Evolutionary conservation across 2,113 vertebrate species (phyloP), one percentile per base, ranked within the genome.

Genomic region (Indicator indicator): DNA sequence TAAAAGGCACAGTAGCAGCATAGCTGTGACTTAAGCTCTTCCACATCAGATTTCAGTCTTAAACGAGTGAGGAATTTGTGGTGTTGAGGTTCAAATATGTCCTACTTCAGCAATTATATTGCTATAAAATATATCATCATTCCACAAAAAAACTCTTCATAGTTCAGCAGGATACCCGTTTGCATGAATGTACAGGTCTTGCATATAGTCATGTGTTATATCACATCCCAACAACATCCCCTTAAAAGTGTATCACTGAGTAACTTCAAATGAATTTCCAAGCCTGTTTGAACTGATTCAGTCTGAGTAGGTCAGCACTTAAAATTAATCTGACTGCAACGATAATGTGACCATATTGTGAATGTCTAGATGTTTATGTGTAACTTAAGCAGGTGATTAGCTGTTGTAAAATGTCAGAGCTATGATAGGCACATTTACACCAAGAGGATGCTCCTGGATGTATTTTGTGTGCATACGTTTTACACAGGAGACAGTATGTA

Each of bases 351-450:
- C 21, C 63, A 87, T 78, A 59, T 3, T 52, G 76, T 67, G 62
- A 93, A 90, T 52, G 27, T 70, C 68, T 76, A 13, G 36, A 67
- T 74, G 76, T 46, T 79, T 65, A 40, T 42, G 64, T 80, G 75
- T 52, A 88, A 77, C 68, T 83, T 72, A 55, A 89, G 75, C 59
- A 83, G 64, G 60, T 83, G 82, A 91, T 89, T 60, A 95, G 82
- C 71, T 91, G 56, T 60, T 27, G 50, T 73, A 56, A 79, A 83
- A 58, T 65, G 48, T 54, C 83, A 68, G 23, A 95, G 73, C 79
- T 62, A 32, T 68, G 62, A 72, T 59, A 77, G 78, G 69, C 1
- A 8, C 2, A 0, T 71, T 91, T 71, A 78, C 73, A 91, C 18
- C 59, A 52, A 73, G 64, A 60, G 38, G 73, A 71, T 83, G 75